Percentiles rank a stretch among this genome's conserved stretches.
phyloP scores from a whole-genome alignment of 2,797 vertebrate genomes.

The Danio aesculapii region DNA sequence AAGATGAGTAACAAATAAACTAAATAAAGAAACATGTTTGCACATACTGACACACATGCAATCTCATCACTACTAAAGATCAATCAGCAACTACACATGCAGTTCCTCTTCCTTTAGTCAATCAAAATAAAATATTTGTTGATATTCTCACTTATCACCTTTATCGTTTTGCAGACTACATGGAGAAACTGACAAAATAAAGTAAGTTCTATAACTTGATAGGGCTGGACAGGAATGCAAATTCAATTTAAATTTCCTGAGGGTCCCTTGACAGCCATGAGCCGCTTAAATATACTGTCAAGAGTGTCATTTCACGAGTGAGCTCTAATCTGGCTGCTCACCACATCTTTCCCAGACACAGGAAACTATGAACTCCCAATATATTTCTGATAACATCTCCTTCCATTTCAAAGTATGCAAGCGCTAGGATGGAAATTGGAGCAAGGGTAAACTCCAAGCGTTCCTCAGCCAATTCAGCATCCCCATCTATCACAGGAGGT shows the following conservation, averaged over 20 bases:
- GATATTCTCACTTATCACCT: neutral
- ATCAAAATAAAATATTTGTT: neutral
- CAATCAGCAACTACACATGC: neutral
- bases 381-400: conserved; percentile 66
- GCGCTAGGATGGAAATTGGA: neutral
- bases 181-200: neutral
- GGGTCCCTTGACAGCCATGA: conserved; percentile 10
- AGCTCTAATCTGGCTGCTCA: conserved; percentile 69
- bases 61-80: neutral
- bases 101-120: neutral
- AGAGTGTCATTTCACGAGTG: conserved; percentile 73
- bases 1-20: conserved; percentile 9
- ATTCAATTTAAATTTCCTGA: neutral
- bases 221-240: neutral
- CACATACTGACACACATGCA: conserved; percentile 7
- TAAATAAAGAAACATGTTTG: conserved; percentile 10
- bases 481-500: conserved; percentile 50
- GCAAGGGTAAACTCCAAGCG: conserved; percentile 42
- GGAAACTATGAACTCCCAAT: conserved; percentile 62
- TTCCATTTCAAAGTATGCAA: conserved; percentile 63
- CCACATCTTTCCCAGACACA: conserved; percentile 60
- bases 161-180: neutral
- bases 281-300: conserved; percentile 56
- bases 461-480: conserved; percentile 57
- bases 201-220: neutral